Base-by-base conservation (phyloP, 2,113 vertebrate species). In the Lipophrys pholis region DNA sequence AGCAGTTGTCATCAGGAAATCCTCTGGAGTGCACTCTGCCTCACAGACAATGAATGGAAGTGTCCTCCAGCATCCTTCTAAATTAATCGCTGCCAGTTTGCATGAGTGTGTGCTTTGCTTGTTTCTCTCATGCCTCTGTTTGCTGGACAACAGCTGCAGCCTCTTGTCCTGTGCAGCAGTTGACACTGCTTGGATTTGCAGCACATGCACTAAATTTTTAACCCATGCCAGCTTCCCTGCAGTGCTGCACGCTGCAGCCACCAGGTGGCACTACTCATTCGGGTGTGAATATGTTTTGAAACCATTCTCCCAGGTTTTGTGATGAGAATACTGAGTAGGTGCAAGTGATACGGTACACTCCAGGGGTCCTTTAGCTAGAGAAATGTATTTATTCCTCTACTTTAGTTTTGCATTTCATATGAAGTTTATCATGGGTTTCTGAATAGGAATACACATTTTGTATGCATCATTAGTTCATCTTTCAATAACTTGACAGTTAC, bases 1-100 rank as follows among this genome's bases (percentile, higher is more conserved):
- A 79, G 65, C 74, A 82, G 71, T 67, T 81, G 73, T 78, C 55
- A 40, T 62, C 58, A 88, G 91, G 93, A 93, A 90, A 92, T 94
- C 91, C 90, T 90, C 63, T 79, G 8, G 45, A 76, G 76, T 74
- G 53, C 55, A 5, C 36, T 76, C 83, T 76, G 57, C 55, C 16
- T 45, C 53, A 30, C 48, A 77, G 72, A 87, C 85, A 90, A 89
- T 88, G 62, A 88, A 89, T 87, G 90, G 87, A 92, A 88, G 81
- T 88, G 68, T 86, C 80, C 46, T 80, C 72, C 43, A 86, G 86
- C 80, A 81, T 88, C 84, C 81, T 80, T 30, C 79, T 54, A 64
- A 65, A 67, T 81, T 12, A 57, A 51, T 46, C 70, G 36, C 39
- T 40, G 17, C 8, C 21, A 15, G 38, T 66, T 67, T 41, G 30